Evolutionary conservation across 2,797 vertebrate species (phyloP).

Genomic region (Intellagama lesueurii): DNA sequence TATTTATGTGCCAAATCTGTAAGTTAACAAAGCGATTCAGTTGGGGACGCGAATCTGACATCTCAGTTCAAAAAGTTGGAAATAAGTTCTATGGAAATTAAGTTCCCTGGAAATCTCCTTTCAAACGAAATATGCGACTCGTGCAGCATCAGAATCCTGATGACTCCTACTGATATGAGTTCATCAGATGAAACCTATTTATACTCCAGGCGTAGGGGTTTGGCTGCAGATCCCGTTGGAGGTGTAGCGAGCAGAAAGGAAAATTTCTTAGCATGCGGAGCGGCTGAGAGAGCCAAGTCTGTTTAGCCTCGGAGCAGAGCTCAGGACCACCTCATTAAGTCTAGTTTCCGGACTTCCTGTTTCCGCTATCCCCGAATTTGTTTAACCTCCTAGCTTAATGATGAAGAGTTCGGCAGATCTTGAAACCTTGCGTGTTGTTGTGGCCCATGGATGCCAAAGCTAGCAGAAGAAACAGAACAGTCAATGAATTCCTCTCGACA

Average conservation of each 20-base stretch:
- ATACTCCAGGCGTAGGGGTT: no score
- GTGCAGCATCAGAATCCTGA: not conserved
- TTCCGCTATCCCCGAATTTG: not conserved
- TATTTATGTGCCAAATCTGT: not conserved
- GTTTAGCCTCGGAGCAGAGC: no score
- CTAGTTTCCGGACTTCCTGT: not conserved
- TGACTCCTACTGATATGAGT: not conserved
- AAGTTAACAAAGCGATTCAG: not conserved
- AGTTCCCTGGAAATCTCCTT: not conserved
- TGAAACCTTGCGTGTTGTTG: not conserved
- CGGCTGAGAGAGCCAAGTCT: not conserved
- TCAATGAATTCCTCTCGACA: no score
- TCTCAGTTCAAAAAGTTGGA: not conserved
- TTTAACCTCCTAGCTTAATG: not conserved
- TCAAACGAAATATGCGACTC: not conserved
- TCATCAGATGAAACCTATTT: not conserved
- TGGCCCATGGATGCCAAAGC: no score
- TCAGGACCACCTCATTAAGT: not conserved
- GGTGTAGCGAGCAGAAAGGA: not conserved
- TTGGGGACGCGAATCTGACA: not conserved
- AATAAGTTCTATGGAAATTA: not conserved
- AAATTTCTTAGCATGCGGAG: not conserved
- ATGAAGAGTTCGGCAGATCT: not conserved
- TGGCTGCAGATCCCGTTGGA: not conserved
- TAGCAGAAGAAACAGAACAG: no score